These are phyloP conservation scores for Drosophila chauvacae DNA, from an alignment of 1,140 invertebrate genomes.

Conservation along the genomic window DNA sequence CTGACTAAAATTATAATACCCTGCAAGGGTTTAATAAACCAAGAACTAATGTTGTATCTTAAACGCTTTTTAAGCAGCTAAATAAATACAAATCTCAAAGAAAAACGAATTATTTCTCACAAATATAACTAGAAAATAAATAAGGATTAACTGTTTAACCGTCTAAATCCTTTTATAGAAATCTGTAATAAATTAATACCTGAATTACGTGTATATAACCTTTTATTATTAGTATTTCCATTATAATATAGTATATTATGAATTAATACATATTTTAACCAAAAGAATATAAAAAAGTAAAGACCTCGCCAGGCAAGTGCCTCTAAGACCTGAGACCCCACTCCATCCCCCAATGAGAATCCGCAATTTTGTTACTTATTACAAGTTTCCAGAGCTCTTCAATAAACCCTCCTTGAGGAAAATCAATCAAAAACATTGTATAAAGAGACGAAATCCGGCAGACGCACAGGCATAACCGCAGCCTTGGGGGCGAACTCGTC, in stretches of 20 bases:
- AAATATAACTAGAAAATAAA: neutral
- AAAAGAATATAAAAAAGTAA: neutral
- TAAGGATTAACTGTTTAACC: neutral
- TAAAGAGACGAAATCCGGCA: conserved; percentile 61
- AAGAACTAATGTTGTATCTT: too few relatives aligned
- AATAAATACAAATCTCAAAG: too few relatives aligned
- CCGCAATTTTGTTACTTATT: conserved; percentile 36
- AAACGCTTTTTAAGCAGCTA: too few relatives aligned
- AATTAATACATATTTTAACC: neutral
- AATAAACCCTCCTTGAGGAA: conserved; percentile 43
- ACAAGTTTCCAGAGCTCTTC: conserved; percentile 38
- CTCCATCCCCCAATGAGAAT: conserved; percentile 14
- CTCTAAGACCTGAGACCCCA: neutral
- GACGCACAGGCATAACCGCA: conserved; percentile 42
- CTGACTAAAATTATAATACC: too few relatives aligned
- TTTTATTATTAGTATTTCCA: too few relatives aligned
- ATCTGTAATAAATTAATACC: too few relatives aligned
- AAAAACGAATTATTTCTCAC: too few relatives aligned
- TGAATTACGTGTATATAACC: neutral
- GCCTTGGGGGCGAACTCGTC: conserved; percentile 22
- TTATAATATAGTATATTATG: neutral
- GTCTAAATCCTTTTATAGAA: neutral
- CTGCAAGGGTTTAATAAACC: too few relatives aligned
- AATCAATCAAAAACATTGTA: conserved; percentile 74
- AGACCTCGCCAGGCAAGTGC: neutral